Conservation (phyloP, 2,797 vertebrate genomes). For the Gephyroberyx darwinii region DNA sequence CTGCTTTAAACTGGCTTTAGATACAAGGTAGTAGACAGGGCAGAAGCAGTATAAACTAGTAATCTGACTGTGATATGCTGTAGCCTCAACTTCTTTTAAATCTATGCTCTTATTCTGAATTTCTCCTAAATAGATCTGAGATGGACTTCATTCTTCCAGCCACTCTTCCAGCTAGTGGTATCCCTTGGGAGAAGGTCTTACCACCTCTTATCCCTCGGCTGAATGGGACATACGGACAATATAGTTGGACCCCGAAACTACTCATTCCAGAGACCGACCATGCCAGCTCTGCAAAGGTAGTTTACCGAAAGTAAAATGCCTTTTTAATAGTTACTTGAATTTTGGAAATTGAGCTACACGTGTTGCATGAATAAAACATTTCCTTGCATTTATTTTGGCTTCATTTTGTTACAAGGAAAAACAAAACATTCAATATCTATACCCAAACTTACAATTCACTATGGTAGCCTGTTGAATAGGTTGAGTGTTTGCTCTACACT, state of each 20-base stretch:
- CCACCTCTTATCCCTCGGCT: slow-evolving; percentile 78
- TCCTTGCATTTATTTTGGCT: neutral
- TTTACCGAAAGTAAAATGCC: neutral
- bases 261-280: slow-evolving; percentile 73
- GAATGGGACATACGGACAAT: slow-evolving; percentile 71
- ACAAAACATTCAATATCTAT: neutral
- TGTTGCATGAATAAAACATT: neutral
- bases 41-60: too few relatives aligned
- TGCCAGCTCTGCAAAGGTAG: slow-evolving; percentile 75
- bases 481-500: too few relatives aligned
- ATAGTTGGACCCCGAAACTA: slow-evolving; percentile 73
- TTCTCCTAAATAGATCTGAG: slow-evolving; percentile 15
- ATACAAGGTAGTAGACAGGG: too few relatives aligned
- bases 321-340: neutral
- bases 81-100: neutral
- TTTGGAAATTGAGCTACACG: neutral
- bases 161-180: slow-evolving; percentile 65
- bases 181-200: slow-evolving; percentile 81
- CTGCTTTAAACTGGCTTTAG: too few relatives aligned
- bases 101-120: neutral
- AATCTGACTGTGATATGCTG: neutral
- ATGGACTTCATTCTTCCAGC: slow-evolving; percentile 82
- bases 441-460: too few relatives aligned
- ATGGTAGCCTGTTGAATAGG: too few relatives aligned
- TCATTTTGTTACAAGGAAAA: neutral